Percentiles rank a stretch among this genome's conserved stretches.
Conservation (phyloP, 2,888 invertebrate genomes). For the Folsomia manolachei region DNA sequence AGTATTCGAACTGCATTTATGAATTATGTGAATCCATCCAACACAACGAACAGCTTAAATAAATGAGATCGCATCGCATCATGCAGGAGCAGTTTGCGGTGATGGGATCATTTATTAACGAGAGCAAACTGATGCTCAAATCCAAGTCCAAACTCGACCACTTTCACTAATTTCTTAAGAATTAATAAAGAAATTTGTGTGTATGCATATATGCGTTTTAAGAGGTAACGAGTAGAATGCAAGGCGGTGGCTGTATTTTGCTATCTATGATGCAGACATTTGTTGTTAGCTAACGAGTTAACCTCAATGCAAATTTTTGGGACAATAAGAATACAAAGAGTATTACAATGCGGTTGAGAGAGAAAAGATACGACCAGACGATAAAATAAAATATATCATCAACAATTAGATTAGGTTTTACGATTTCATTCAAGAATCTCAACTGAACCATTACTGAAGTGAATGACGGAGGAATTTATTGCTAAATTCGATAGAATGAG, state of each 20-base stretch:
- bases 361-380: background rate
- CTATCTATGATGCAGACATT: background rate
- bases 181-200: background rate
- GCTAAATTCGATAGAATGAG: background rate
- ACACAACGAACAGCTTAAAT: background rate
- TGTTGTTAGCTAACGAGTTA: constrained; percentile 2
- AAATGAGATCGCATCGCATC: background rate
- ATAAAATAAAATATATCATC: background rate
- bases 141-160: background rate
- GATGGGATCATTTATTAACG: background rate
- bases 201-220: too few species aligned
- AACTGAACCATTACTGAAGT: background rate
- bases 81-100: background rate
- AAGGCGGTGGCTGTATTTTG: too few species aligned
- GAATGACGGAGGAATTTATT: background rate
- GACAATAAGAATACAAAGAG: background rate
- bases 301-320: background rate
- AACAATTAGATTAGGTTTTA: background rate
- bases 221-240: too few species aligned
- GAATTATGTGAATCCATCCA: too few species aligned
- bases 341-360: background rate
- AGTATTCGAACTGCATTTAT: background rate
- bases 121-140: background rate
- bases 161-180: constrained; percentile 10
- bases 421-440: background rate